These are phyloP conservation scores for Zhuqinia jingwanae DNA, from an alignment of 2,888 invertebrate genomes.

Conservation along the genomic window DNA sequence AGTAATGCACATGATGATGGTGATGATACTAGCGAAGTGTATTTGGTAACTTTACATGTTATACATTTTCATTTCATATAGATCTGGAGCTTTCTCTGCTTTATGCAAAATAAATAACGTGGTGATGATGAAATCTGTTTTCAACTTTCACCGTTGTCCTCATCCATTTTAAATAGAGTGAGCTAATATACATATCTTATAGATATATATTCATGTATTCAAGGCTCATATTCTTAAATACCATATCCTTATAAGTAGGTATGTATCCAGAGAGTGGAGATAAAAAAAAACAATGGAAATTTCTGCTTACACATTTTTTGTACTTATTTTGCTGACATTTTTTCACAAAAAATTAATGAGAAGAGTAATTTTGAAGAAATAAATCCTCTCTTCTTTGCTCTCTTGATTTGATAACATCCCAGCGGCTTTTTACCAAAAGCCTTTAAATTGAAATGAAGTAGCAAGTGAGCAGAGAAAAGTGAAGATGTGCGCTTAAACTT, in stretches of 20 bases:
- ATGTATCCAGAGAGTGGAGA: too few species aligned
- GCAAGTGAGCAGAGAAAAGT: slow-evolving; percentile 24
- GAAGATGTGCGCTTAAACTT: neutral
- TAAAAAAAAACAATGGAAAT: slow-evolving; percentile 30
- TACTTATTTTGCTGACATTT: slow-evolving; percentile 27
- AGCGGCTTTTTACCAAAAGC: slow-evolving; percentile 57
- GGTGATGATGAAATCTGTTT: slow-evolving; percentile 72
- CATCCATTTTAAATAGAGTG: slow-evolving; percentile 47
- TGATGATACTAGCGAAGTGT: too few species aligned
- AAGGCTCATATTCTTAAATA: neutral
- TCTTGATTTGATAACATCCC: slow-evolving; percentile 54
- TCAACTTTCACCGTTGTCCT: slow-evolving; percentile 5
- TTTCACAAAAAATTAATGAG: slow-evolving; percentile 53
- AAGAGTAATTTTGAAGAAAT: slow-evolving; percentile 60
- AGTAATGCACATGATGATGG: neutral
- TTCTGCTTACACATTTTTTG: neutral
- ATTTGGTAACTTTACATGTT: too few species aligned
- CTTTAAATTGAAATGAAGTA: slow-evolving; percentile 41
- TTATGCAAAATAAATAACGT: slow-evolving; percentile 63
- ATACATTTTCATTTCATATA: neutral
- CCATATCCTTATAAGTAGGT: neutral
- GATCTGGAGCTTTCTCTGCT: neutral
- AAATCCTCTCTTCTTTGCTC: slow-evolving; percentile 53
- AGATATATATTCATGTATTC: too few species aligned
- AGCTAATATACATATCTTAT: neutral